Base-by-base conservation (phyloP, 2,797 vertebrate genomes). In the Aldrovandia affinis region DNA sequence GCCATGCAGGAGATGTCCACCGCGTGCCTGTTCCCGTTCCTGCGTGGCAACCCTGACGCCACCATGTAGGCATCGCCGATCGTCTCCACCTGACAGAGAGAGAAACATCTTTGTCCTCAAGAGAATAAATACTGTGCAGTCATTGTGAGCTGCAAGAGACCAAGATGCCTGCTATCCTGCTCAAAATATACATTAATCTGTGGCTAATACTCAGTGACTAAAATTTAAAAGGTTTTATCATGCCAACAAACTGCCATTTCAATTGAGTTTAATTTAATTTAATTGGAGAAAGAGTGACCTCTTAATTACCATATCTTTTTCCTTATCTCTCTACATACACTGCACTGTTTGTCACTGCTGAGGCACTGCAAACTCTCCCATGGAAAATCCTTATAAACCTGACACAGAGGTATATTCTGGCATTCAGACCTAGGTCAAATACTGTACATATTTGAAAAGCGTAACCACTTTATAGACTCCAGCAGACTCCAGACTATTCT, bases 41-140 rank as follows among this genome's bases (percentile, higher is more conserved):
- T 94, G 81, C 90, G 96, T 0, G 98, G 98, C 87, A 99, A 94
- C 77, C 98, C 98, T 0, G 98, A 99, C 33, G 96, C 97, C 86
- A 99, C 98, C 98, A 99, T 99, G 90, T 99, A 99, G 47, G 98
- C 98, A 68, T 99, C 98, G 0, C 98, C 98, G 77, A 99, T 99
- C 4, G 98, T 99, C 93, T 99, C 98, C 87, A 99, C 98, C 98
- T 99, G 89, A 80, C 81, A 80, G 47, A 33, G 47, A 20, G 20
- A 28, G 30, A 54, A 20, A 50, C n/a, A 3, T 18, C 18, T 22
- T 36, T 14, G 20, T 36, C 7, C 1, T 36, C 33, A 7, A 70
- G 30, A 70, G 4, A 70, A 39, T 33, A 70, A 33, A 33, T 10
- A 2, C 4, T 25, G 8, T 65, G 8, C 22, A 61, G 6, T n/a